Percentiles rank a stretch among this genome's conserved stretches.
Evolutionary conservation across 2,888 invertebrate genomes (phyloP).

Genomic region (Cosmia pyralina): DNA sequence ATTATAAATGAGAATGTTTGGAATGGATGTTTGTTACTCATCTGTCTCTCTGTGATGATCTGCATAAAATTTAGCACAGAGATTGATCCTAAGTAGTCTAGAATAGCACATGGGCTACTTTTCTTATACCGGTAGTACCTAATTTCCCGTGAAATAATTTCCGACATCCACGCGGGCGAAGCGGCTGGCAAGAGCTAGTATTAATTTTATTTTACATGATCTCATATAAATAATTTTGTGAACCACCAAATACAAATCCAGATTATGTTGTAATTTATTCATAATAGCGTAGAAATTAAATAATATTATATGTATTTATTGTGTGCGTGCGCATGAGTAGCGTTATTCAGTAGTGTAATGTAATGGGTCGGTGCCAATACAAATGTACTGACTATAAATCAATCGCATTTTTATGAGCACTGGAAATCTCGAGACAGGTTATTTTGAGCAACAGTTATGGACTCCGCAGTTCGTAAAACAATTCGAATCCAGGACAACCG

Average conservation of each 20-base stretch:
- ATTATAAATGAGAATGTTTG: too few species aligned
- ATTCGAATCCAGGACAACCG: conserved; percentile 72
- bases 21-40: too few species aligned
- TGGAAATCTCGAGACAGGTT: conserved; percentile 76
- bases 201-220: conserved; percentile 31
- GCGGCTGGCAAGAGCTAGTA: background rate
- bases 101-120: too few species aligned
- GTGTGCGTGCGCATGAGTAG: conserved; percentile 58
- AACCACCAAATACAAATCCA: conserved; percentile 41
- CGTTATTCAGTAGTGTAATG: conserved; percentile 72
- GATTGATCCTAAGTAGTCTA: too few species aligned
- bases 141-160: too few species aligned
- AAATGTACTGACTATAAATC: conserved; percentile 81
- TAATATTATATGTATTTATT: conserved; percentile 65
- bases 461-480: conserved; percentile 81
- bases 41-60: too few species aligned
- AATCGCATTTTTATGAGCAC: conserved; percentile 83
- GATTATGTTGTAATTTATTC: conserved; percentile 58
- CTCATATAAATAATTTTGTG: conserved; percentile 24
- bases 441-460: conserved; percentile 81
- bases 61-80: too few species aligned
- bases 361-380: conserved; percentile 80
- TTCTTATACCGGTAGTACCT: too few species aligned
- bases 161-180: too few species aligned
- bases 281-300: conserved; percentile 59